Evolutionary conservation across 2,113 vertebrate species (phyloP).

Genomic region (Microtus richardsoni): DNA sequence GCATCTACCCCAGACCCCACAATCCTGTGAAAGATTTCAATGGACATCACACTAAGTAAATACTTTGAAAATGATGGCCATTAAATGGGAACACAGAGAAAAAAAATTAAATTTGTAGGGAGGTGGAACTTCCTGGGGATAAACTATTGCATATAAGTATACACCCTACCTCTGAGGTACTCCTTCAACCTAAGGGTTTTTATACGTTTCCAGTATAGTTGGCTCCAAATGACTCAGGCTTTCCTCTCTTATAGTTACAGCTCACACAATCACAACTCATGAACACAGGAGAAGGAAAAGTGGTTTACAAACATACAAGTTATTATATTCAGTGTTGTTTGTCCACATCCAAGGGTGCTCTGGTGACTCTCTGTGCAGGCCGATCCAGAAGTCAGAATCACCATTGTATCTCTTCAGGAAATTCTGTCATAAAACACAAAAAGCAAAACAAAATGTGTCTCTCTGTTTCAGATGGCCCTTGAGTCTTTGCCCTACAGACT

Average conservation of each 20-base stretch:
- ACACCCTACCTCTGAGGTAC: neutral
- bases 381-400: neutral
- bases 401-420: neutral
- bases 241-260: neutral
- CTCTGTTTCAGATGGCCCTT: neutral
- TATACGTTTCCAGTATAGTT: neutral
- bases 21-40: neutral
- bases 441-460: neutral
- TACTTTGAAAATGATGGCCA: neutral
- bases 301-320: neutral
- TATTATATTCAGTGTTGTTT: neutral
- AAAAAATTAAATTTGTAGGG: too few relatives aligned
- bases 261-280: neutral
- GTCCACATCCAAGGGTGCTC: neutral
- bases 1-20: neutral
- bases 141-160: neutral
- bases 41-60: neutral
- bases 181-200: neutral
- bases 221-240: neutral
- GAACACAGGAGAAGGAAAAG: neutral
- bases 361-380: conserved; percentile 38
- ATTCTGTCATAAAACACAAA: neutral
- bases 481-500: neutral
- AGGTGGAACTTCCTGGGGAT: neutral
- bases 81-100: neutral